A percentile compares a stretch with the other conserved stretches of the same genome.
These are phyloP conservation scores for Blastobasis lacticolella DNA, from an alignment of 2,888 invertebrate species.

Conservation along the genomic window DNA sequence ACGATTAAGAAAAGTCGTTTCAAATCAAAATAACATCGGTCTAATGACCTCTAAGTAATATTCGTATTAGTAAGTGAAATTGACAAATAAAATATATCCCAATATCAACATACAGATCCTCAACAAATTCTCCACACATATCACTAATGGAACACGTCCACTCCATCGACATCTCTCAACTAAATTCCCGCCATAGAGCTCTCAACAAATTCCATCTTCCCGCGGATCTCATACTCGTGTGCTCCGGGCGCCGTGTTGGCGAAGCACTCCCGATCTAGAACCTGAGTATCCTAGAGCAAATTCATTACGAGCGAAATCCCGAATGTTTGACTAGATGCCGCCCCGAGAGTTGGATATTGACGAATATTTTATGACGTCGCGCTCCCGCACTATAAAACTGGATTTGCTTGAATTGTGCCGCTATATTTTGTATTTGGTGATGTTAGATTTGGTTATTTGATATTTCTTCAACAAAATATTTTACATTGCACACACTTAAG, in stretches of 20 bases:
- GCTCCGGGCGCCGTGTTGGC: constrained; percentile 7
- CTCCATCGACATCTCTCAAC: background rate
- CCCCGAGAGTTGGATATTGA: background rate
- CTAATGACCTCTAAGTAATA: too few relatives aligned
- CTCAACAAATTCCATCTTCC: constrained; percentile 1
- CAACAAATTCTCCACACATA: background rate
- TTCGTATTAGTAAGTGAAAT: too few relatives aligned
- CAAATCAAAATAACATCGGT: too few relatives aligned
- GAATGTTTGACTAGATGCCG: constrained; percentile 8
- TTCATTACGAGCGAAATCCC: constrained; percentile 7
- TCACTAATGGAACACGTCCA: background rate
- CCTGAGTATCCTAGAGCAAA: constrained; percentile 2
- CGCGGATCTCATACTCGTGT: constrained; percentile 1
- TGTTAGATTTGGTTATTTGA: too few relatives aligned
- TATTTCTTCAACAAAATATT: too few relatives aligned
- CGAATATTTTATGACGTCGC: constrained; percentile 2
- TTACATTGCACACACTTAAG: too few relatives aligned
- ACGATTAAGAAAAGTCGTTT: too few relatives aligned
- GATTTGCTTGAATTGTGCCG: too few relatives aligned
- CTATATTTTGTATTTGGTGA: too few relatives aligned
- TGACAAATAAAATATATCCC: too few relatives aligned
- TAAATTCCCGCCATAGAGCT: background rate
- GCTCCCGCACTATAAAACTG: background rate
- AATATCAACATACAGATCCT: background rate
- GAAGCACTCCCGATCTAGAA: constrained; percentile 7